Percentiles rank a stretch among this genome's conserved stretches.
phyloP scores from a whole-genome alignment of 2,113 vertebrate species.

The Kobus ellipsiprymnus region DNA sequence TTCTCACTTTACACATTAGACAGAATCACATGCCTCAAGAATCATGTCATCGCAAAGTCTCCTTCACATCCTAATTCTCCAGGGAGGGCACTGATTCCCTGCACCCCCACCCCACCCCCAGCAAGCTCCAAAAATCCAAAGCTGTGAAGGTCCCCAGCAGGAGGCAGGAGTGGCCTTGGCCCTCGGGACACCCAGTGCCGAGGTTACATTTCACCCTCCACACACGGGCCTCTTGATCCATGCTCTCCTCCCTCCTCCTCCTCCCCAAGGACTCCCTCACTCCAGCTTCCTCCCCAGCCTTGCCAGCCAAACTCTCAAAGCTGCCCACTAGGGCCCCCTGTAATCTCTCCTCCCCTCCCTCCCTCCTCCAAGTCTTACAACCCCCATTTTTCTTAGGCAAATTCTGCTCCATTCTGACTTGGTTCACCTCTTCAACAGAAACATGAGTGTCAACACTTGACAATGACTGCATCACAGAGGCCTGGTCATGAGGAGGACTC shows the following conservation, averaged over 20 bases:
- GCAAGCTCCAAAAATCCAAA: background rate
- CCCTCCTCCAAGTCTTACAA: background rate
- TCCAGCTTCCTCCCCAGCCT: background rate
- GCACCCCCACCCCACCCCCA: background rate
- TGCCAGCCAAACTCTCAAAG: background rate
- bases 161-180: background rate
- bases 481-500: background rate
- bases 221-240: background rate
- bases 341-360: background rate
- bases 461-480: background rate
- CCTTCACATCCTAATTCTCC: background rate
- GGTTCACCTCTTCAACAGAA: background rate
- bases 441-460: background rate
- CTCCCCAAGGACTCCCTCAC: background rate
- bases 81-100: background rate
- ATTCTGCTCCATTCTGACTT: background rate
- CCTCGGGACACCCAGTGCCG: no score
- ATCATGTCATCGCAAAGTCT: background rate
- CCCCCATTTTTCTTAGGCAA: background rate
- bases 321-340: background rate
- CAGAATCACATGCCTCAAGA: conserved; percentile 6
- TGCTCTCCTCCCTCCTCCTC: background rate
- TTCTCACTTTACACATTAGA: background rate
- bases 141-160: background rate
- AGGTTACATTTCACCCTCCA: background rate